phyloP scores from a whole-genome alignment of 2,113 vertebrate genomes.

The mouse (Mus musculus) region DNA sequence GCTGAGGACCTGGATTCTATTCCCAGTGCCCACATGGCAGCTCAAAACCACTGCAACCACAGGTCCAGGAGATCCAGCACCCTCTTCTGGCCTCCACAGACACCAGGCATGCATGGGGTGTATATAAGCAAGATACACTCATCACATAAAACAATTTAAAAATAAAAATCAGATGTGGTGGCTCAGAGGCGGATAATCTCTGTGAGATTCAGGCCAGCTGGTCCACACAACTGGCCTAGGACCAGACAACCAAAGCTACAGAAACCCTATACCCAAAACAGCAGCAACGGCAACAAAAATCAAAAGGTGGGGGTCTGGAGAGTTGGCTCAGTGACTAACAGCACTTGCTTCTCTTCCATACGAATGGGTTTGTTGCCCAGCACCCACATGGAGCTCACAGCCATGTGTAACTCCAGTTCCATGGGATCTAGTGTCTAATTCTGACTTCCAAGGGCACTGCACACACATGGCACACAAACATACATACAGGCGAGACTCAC shows the following conservation, averaged over 20 bases:
- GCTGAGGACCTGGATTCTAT: neutral
- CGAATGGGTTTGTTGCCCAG: neutral
- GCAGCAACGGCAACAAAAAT: neutral
- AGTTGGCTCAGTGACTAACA: neutral
- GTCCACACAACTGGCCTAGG: neutral
- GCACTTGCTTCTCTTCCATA: neutral
- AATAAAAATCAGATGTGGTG: neutral
- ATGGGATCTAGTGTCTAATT: neutral
- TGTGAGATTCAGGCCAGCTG: neutral
- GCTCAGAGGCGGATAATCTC: neutral
- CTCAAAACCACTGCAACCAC: neutral
- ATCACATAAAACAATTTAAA: neutral
- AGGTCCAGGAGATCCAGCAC: neutral
- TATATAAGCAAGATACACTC: neutral
- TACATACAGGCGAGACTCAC: neutral
- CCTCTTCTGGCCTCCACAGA: neutral
- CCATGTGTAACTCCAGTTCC: neutral
- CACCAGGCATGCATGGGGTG: neutral
- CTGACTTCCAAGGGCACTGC: neutral
- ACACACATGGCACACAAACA: neutral
- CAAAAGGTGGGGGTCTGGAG: neutral
- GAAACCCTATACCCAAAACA: neutral
- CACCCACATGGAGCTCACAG: neutral
- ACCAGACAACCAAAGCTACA: neutral
- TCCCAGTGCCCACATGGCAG: neutral